These are phyloP conservation scores for Leptodactylus fallax DNA, from an alignment of 2,797 vertebrate genomes.

Conservation along the genomic window DNA sequence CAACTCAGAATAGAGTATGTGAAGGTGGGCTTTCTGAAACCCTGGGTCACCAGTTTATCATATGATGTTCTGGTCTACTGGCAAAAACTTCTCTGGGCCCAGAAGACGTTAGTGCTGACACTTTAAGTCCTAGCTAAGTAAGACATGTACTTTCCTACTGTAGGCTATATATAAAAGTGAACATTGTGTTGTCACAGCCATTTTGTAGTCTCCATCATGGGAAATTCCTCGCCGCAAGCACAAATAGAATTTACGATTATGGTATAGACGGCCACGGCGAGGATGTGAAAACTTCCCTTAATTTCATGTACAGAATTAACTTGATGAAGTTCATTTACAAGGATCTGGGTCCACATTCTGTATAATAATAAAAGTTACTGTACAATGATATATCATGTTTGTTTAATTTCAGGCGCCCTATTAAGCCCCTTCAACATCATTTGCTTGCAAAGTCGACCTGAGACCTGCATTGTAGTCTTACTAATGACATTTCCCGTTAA, in stretches of 20 bases:
- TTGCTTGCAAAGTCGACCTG: conserved; percentile 62
- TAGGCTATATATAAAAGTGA: background rate
- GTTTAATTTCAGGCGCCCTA: conserved; percentile 51
- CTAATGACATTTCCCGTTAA: conserved; percentile 65
- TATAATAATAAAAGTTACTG: conserved; percentile 42
- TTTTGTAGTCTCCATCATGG: background rate
- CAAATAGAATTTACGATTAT: background rate
- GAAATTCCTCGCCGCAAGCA: background rate
- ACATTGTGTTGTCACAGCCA: background rate
- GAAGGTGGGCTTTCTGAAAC: too few species aligned
- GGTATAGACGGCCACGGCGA: background rate
- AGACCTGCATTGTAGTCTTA: conserved; percentile 62
- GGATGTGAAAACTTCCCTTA: background rate
- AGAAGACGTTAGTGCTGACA: background rate
- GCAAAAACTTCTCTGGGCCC: background rate
- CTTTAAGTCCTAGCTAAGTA: background rate
- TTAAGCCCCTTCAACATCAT: conserved; percentile 54
- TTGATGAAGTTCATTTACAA: background rate
- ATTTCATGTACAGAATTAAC: background rate
- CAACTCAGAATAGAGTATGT: too few species aligned
- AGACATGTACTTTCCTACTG: background rate
- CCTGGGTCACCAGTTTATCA: too few species aligned
- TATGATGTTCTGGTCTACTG: background rate
- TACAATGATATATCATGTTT: conserved; percentile 56
- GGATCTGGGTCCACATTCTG: background rate